phyloP scores from a whole-genome alignment of 1,140 invertebrate species.

The Tenebrio molitor region DNA sequence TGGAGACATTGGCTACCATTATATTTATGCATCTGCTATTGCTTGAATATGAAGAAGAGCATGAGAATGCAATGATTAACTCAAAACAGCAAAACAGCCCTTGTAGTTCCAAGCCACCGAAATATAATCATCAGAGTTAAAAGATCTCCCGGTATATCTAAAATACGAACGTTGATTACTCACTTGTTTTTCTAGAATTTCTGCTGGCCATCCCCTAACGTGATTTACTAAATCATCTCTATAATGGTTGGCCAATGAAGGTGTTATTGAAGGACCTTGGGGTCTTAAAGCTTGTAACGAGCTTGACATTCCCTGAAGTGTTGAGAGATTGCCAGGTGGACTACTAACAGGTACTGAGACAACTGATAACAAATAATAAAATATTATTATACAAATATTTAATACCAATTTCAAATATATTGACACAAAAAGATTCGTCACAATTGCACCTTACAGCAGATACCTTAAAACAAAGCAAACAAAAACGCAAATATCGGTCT shows the following conservation, averaged over 20 bases:
- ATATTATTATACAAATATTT: too few species aligned
- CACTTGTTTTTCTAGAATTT: conserved; percentile 94
- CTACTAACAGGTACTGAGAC: conserved; percentile 57
- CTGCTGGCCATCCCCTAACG: conserved; percentile 92
- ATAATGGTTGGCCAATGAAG: conserved; percentile 92
- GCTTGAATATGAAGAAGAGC: not conserved
- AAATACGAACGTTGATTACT: conserved; percentile 25
- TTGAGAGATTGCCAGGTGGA: conserved; percentile 57
- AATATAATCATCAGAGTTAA: too few species aligned
- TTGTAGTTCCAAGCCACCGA: too few species aligned
- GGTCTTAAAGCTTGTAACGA: conserved; percentile 65
- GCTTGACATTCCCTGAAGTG: conserved; percentile 62
- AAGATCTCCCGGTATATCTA: too few species aligned
- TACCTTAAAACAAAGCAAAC: too few species aligned
- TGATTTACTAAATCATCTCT: conserved; percentile 91
- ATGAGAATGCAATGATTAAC: not conserved
- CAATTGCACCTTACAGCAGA: too few species aligned
- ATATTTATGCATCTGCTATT: too few species aligned
- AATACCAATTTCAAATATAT: too few species aligned
- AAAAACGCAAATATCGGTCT: too few species aligned
- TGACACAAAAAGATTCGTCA: too few species aligned
- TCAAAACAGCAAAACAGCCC: too few species aligned
- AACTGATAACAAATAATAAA: conserved; percentile 43
- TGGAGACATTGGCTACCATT: too few species aligned
- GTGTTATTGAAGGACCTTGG: conserved; percentile 76